A percentile compares a stretch with the other conserved stretches of the same genome.
Evolutionary conservation across 2,888 invertebrate species (phyloP).

Genomic region (Scaptomyza flava): DNA sequence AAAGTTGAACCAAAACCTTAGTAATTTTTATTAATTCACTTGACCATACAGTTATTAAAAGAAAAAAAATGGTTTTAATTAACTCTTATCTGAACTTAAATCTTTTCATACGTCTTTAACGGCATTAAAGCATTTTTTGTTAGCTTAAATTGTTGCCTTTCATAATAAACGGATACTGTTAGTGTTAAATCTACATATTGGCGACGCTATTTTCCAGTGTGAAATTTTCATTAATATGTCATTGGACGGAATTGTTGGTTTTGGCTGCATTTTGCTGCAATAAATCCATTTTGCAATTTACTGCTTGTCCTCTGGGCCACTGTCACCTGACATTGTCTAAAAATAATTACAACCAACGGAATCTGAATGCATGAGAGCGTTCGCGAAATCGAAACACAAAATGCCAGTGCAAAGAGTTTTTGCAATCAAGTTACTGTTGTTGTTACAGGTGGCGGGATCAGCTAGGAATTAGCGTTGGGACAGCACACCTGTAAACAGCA

Average conservation of each 20-base stretch:
- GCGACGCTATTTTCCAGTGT: not conserved
- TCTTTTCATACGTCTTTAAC: not conserved
- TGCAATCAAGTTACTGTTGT: slow-evolving; percentile 26
- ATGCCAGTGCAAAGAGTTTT: slow-evolving; percentile 19
- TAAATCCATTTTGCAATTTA: slow-evolving; percentile 40
- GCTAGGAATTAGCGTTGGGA: slow-evolving; percentile 6
- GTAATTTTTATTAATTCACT: no score
- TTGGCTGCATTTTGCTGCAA: slow-evolving; percentile 13
- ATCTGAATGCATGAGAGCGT: slow-evolving; percentile 33
- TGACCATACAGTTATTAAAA: not conserved
- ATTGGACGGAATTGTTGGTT: slow-evolving; percentile 7
- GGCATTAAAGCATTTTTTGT: not conserved
- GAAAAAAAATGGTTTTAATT: not conserved
- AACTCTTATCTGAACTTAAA: not conserved
- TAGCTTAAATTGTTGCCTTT: not conserved
- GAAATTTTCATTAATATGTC: slow-evolving; percentile 35
- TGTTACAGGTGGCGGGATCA: not conserved
- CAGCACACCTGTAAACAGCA: slow-evolving; percentile 59
- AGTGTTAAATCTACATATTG: slow-evolving; percentile 2
- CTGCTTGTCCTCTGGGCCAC: not conserved
- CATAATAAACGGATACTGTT: not conserved
- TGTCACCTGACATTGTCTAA: slow-evolving; percentile 46
- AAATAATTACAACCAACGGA: slow-evolving; percentile 49
- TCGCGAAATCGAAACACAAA: slow-evolving; percentile 52
- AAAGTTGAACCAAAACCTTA: no score